Evolutionary conservation across 2,888 invertebrate genomes (phyloP).

Genomic region (Stenichneumon culpator): DNA sequence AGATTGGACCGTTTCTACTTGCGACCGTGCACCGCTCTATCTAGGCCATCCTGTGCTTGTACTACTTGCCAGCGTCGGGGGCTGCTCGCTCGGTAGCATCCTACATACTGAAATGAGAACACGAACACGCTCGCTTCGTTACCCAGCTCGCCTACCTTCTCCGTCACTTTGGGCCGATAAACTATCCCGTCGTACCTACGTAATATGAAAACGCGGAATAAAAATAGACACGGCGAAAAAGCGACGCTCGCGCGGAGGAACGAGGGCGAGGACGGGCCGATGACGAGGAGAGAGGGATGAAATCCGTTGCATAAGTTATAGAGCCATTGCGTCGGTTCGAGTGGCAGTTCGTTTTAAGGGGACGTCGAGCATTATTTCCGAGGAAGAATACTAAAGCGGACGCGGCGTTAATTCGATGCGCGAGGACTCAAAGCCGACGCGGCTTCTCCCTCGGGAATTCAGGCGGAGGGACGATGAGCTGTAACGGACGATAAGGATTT

Average conservation of each 20-base stretch:
- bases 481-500: neutral
- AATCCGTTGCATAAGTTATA: neutral
- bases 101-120: conserved; percentile 57
- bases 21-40: conserved; percentile 24
- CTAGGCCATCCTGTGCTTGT: conserved; percentile 58
- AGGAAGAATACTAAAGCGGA: neutral
- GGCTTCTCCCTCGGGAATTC: neutral
- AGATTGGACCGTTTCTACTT: conserved; percentile 32
- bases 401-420: neutral
- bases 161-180: conserved; percentile 54
- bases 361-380: neutral
- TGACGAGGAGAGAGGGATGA: conserved; percentile 1
- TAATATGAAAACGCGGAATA: neutral
- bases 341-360: neutral
- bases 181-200: conserved; percentile 31
- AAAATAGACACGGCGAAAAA: conserved; percentile 49
- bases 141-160: conserved; percentile 10
- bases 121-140: conserved; percentile 54
- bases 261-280: conserved; percentile 7
- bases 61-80: conserved; percentile 2
- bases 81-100: neutral
- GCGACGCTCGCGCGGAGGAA: conserved; percentile 1
- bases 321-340: neutral
- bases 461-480: neutral
- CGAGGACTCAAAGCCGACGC: neutral